Percentiles rank a stretch among this genome's conserved stretches.
These are phyloP conservation scores for Chiloscyllium punctatum DNA, from an alignment of 2,797 vertebrate species.

Conservation along the genomic window DNA sequence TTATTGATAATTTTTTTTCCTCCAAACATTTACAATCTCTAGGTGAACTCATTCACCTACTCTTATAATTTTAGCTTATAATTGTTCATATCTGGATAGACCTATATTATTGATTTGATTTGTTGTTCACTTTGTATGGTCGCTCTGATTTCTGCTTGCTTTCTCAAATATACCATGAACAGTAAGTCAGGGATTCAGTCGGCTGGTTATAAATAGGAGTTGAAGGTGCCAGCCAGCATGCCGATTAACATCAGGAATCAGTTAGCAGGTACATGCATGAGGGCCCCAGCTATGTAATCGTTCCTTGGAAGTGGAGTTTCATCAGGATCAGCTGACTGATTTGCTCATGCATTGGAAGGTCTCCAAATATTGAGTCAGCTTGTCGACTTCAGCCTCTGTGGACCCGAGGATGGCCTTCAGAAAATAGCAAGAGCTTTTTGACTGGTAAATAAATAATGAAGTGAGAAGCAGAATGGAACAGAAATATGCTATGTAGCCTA, in stretches of 20 bases:
- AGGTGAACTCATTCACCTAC: not conserved
- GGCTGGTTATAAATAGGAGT: not conserved
- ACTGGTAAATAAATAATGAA: not conserved
- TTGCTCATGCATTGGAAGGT: not conserved
- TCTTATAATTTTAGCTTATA: not conserved
- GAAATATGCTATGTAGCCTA: not conserved
- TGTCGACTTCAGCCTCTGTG: not conserved
- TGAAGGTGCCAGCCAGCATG: not conserved
- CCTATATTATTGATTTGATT: not conserved
- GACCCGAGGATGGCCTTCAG: not conserved
- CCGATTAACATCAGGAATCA: not conserved
- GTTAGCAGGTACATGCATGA: not conserved
- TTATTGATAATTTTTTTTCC: not conserved
- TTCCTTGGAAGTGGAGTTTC: not conserved
- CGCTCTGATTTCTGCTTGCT: not conserved
- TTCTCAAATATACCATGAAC: not conserved
- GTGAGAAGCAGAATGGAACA: not conserved
- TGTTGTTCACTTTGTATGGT: not conserved
- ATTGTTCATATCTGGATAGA: not conserved
- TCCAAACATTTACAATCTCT: not conserved
- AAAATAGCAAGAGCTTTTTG: not conserved
- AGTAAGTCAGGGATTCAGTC: not conserved
- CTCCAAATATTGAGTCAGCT: not conserved
- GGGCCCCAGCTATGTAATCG: not conserved
- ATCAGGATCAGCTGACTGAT: not conserved